These are phyloP conservation scores for Rhinophrynus dorsalis DNA, from an alignment of 2,797 vertebrate species.

Conservation along the genomic window DNA sequence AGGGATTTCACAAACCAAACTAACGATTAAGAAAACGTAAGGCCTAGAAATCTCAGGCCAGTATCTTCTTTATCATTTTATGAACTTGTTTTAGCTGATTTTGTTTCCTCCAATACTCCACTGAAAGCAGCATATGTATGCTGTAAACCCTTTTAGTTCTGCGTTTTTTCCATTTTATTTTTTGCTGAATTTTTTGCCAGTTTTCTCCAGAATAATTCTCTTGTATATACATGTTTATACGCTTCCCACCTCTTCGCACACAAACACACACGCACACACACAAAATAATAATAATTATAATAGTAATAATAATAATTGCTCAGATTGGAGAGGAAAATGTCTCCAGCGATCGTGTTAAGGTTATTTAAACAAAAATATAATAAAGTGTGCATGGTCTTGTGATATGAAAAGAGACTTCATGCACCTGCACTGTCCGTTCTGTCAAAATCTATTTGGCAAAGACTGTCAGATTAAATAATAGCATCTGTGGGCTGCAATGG, in stretches of 20 bases:
- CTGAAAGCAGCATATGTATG: slow-evolving; percentile 58
- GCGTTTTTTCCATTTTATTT: slow-evolving; percentile 39
- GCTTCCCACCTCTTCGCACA: slow-evolving; percentile 2
- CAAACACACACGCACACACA: neutral
- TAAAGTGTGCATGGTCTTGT: slow-evolving; percentile 37
- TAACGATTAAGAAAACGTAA: neutral
- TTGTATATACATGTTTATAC: slow-evolving; percentile 30
- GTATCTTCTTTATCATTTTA: slow-evolving; percentile 42
- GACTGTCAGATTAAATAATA: slow-evolving; percentile 42
- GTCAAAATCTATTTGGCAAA: slow-evolving; percentile 47
- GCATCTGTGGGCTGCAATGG: slow-evolving; percentile 10
- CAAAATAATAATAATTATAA: too few species aligned
- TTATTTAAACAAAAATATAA: neutral
- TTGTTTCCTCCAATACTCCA: slow-evolving; percentile 58
- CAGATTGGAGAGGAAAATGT: neutral
- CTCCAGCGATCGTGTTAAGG: neutral
- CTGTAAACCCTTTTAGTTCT: slow-evolving; percentile 57
- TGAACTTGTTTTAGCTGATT: slow-evolving; percentile 61
- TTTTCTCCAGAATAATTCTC: slow-evolving; percentile 61
- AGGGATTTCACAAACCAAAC: slow-evolving; percentile 3
- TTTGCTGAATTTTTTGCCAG: slow-evolving; percentile 61
- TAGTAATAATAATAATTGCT: too few species aligned
- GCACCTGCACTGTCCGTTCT: slow-evolving; percentile 26
- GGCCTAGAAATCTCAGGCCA: neutral
- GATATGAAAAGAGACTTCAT: slow-evolving; percentile 40